Percentiles rank a stretch among this genome's conserved stretches.
These are phyloP conservation scores for Heliangelus exortis DNA, from an alignment of 2,797 vertebrate species.

Conservation along the genomic window DNA sequence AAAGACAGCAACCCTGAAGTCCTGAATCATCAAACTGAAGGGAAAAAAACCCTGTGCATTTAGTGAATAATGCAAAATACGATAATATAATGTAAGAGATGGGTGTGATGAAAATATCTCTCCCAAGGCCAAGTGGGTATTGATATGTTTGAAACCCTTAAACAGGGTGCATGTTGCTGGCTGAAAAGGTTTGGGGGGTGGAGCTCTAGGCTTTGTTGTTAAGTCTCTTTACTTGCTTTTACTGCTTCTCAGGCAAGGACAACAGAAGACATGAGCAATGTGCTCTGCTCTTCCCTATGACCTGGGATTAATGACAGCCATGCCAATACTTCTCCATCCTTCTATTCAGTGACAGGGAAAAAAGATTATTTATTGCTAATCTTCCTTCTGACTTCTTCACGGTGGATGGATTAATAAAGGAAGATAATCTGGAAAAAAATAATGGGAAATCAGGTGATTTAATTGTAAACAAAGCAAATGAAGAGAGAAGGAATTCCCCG, in stretches of 20 bases:
- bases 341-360: neutral
- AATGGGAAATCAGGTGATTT: neutral
- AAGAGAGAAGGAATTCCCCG: neutral
- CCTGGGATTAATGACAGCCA: neutral
- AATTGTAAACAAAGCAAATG: neutral
- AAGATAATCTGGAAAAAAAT: neutral
- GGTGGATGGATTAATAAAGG: neutral
- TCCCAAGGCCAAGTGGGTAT: neutral
- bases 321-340: neutral
- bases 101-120: conserved; percentile 17
- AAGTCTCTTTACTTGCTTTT: neutral
- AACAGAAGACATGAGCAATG: neutral
- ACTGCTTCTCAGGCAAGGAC: neutral
- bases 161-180: neutral
- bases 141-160: neutral
- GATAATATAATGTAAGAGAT: neutral
- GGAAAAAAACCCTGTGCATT: neutral
- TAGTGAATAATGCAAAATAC: conserved; percentile 3
- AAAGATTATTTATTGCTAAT: neutral
- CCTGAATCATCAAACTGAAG: neutral
- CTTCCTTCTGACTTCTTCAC: neutral
- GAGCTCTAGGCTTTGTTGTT: neutral
- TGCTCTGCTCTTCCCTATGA: neutral
- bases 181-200: neutral
- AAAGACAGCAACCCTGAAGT: neutral